These are phyloP conservation scores for Noctua comes DNA, from an alignment of 2,888 invertebrate species.

Conservation along the genomic window DNA sequence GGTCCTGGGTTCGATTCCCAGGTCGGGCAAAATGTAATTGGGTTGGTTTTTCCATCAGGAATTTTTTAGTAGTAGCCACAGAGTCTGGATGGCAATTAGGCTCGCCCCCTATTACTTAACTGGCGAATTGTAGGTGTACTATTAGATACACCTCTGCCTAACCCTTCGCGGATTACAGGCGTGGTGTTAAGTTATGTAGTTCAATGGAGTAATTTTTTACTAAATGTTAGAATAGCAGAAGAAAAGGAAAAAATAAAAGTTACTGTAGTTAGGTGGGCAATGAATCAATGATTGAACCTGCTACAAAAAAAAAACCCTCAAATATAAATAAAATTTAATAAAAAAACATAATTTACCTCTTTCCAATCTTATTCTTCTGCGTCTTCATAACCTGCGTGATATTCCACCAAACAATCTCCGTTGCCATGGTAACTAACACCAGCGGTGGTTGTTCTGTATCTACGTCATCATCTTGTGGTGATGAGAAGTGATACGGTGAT, in stretches of 20 bases:
- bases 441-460: conserved; percentile 81
- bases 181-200: no score
- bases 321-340: not conserved
- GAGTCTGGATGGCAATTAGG: no score
- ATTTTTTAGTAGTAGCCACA: no score
- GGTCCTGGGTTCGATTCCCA: no score
- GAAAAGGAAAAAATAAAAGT: not conserved
- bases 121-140: no score
- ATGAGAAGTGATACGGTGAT: conserved; percentile 43
- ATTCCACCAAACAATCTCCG: conserved; percentile 91
- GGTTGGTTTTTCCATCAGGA: no score
- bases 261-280: not conserved
- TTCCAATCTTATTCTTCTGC: conserved; percentile 70
- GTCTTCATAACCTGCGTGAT: conserved; percentile 80
- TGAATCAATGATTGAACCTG: no score
- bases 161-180: no score
- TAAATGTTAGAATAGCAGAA: not conserved
- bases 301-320: not conserved
- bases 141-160: no score
- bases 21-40: no score
- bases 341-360: conserved; percentile 69
- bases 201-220: not conserved
- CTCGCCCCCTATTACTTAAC: no score
- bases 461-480: conserved; percentile 58
- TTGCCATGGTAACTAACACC: conserved; percentile 89